Evolutionary conservation across 2,113 vertebrate species (phyloP).

Genomic region (Pan troglodytes): DNA sequence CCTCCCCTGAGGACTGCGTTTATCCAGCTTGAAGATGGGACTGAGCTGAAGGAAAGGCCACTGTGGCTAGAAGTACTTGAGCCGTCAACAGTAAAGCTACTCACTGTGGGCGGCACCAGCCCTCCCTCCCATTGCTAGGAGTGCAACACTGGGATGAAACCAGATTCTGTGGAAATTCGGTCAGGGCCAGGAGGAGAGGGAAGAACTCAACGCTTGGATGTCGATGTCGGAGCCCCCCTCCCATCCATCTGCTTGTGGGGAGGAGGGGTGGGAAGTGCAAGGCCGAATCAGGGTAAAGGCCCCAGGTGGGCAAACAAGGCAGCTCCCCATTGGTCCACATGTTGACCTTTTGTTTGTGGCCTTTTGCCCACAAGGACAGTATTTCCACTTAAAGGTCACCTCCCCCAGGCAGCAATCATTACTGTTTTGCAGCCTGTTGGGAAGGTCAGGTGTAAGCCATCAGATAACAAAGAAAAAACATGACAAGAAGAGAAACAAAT

Average conservation of each 20-base stretch:
- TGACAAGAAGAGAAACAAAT: not conserved
- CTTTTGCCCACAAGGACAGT: not conserved
- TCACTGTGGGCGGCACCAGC: not conserved
- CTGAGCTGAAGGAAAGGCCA: not conserved
- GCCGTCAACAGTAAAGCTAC: not conserved
- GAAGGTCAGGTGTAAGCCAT: not conserved
- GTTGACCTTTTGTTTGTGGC: not conserved
- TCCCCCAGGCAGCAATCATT: not conserved
- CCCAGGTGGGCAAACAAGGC: not conserved
- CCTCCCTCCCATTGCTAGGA: not conserved
- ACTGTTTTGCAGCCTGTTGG: not conserved
- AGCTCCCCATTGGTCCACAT: not conserved
- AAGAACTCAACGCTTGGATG: not conserved
- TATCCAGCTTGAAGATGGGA: not conserved
- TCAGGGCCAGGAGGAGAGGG: not conserved
- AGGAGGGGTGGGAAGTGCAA: not conserved
- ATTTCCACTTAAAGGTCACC: not conserved
- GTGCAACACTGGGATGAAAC: not conserved
- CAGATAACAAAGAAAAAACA: not conserved
- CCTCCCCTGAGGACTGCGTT: not conserved
- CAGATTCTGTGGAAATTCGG: not conserved
- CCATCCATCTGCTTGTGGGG: accelerated
- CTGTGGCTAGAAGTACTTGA: not conserved
- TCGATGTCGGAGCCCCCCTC: not conserved
- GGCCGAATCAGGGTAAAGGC: accelerated